Base-by-base conservation (phyloP, 2,113 vertebrate species). In the Limnothrissa miodon region DNA sequence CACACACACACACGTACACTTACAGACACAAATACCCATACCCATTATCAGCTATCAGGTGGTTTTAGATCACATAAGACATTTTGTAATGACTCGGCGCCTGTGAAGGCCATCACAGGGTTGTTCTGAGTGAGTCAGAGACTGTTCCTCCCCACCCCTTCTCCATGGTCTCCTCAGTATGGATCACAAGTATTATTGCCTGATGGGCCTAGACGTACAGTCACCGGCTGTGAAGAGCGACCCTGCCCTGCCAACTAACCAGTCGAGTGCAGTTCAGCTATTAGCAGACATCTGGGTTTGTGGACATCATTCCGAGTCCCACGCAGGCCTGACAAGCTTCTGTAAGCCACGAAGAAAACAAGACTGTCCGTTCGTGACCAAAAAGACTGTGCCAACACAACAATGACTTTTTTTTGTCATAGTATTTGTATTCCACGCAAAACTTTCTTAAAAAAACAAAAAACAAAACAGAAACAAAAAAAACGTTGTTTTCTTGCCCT, bases 321-420 rank as follows among this genome's bases (percentile, higher is more conserved):
- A 42, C 6, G 42, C 42, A 84, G 83, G 80, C 81, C 85, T 83
- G 84, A 91, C 84, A 86, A 87, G 89, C 88, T 85, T n/a, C 88
- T 87, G 86, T 87, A 86, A 82, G 91, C 93, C 93, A 93, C 90
- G 86, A 91, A 93, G 86, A 91, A 70, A 86, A 70, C 84, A 80
- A 66, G 84, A 81, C 86, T 87, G 89, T 89, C 89, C 89, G 81
- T 93, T 70, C 91, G 93, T 93, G 94, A 95, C 94, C 94, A 95
- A 95, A 94, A 89, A 91, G 89, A 95, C 94, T 95, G 94, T 95
- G 94, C 93, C 93, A 94, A 92, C 88, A 84, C 78, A 79, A 53
- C 79, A n/a, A 66, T 74, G 66, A 74, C 66, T 91, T 88, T 42
- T n/a, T 42, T 90, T 92, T 92, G 86, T 90, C 86, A 83, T 86